phyloP scores from a whole-genome alignment of 92 coral and sea anemone species.

The Epizoanthus scotinus region DNA sequence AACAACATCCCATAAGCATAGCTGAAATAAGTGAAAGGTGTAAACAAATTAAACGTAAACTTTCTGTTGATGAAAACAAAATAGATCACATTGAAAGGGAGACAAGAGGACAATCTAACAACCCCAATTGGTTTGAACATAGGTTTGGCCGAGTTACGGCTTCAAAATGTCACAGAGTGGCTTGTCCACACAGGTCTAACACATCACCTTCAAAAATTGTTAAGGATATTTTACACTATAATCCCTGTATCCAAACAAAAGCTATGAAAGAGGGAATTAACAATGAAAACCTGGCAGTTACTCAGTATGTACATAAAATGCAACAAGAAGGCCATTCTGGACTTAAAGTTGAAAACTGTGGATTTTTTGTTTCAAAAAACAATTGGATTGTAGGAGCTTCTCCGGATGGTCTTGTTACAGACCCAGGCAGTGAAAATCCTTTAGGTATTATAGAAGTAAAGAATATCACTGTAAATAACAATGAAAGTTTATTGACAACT shows the following conservation, averaged over 20 bases:
- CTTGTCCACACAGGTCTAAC: slow-evolving; percentile 56
- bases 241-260: slow-evolving; percentile 43
- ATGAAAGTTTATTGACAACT: slow-evolving; percentile 40
- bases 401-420: slow-evolving; percentile 69
- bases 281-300: slow-evolving; percentile 42
- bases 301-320: slow-evolving; percentile 56
- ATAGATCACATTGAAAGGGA: slow-evolving; percentile 26
- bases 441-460: slow-evolving; percentile 63
- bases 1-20: slow-evolving; percentile 53
- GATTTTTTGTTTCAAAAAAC: slow-evolving; percentile 48
- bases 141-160: slow-evolving; percentile 30
- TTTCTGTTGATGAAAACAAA: slow-evolving; percentile 40
- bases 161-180: slow-evolving; percentile 59
- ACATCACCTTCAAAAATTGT: slow-evolving; percentile 51
- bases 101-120: slow-evolving; percentile 43
- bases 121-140: slow-evolving; percentile 40
- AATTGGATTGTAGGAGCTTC: slow-evolving; percentile 60
- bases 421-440: slow-evolving; percentile 49
- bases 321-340: slow-evolving; percentile 53
- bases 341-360: slow-evolving; percentile 52
- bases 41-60: slow-evolving; percentile 42
- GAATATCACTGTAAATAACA: slow-evolving; percentile 48
- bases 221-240: slow-evolving; percentile 36
- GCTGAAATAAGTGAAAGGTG: slow-evolving; percentile 65
- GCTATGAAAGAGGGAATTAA: slow-evolving; percentile 66